These are phyloP conservation scores for Calliopsis andreniformis DNA, from an alignment of 1,140 invertebrate genomes.

Conservation along the genomic window DNA sequence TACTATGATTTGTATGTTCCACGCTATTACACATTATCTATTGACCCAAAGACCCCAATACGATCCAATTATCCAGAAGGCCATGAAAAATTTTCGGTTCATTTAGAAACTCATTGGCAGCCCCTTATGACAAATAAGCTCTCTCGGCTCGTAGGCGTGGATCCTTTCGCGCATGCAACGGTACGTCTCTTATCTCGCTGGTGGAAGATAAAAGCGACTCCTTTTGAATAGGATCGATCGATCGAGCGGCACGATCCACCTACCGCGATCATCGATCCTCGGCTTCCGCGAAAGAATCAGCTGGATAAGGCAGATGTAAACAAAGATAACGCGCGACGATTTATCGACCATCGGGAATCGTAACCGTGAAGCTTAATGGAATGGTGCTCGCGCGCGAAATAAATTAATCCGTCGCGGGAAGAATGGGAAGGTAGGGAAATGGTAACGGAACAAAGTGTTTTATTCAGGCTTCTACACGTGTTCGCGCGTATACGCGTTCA, in stretches of 20 bases:
- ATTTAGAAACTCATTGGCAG: neutral
- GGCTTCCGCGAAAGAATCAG: slow-evolving; percentile 27
- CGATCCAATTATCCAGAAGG: neutral
- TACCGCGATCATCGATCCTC: slow-evolving; percentile 38
- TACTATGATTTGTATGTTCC: too few relatives aligned
- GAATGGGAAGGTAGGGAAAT: slow-evolving; percentile 5
- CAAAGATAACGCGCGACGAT: slow-evolving; percentile 36
- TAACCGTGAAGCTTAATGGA: slow-evolving; percentile 28
- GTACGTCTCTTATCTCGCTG: slow-evolving; percentile 43
- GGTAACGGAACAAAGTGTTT: slow-evolving; percentile 40
- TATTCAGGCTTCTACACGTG: slow-evolving; percentile 20
- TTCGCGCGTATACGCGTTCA: neutral
- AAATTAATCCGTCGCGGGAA: slow-evolving; percentile 14
- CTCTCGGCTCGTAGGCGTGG: slow-evolving; percentile 38
- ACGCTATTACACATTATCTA: too few relatives aligned
- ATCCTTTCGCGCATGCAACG: slow-evolving; percentile 35
- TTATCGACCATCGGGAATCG: slow-evolving; percentile 47
- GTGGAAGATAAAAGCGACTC: slow-evolving; percentile 19
- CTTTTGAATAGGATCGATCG: slow-evolving; percentile 33
- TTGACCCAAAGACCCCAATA: neutral
- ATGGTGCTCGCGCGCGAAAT: slow-evolving; percentile 8
- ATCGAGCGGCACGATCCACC: slow-evolving; percentile 28
- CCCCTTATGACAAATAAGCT: slow-evolving; percentile 31
- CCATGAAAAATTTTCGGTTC: neutral
- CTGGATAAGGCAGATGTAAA: slow-evolving; percentile 31